phyloP scores from a whole-genome alignment of 2,113 vertebrate genomes.

The Murina feae region DNA sequence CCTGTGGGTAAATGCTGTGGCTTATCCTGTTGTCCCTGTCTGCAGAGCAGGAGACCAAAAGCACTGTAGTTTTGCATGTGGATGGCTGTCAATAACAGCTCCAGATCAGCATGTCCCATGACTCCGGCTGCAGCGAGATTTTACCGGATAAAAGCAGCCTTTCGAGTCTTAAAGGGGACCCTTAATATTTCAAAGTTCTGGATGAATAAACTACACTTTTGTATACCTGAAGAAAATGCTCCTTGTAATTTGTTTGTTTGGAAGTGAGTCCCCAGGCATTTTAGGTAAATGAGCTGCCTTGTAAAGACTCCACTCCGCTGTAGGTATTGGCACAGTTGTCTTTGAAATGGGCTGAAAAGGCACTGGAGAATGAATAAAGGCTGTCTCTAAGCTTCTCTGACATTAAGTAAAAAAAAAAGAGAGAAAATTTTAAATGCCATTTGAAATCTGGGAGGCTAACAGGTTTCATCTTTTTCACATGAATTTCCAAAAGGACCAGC shows the following conservation, averaged over 20 bases:
- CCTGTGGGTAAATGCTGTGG: constrained; percentile 45
- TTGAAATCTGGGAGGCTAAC: constrained; percentile 26
- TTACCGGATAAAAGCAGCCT: constrained; percentile 40
- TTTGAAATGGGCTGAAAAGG: constrained; percentile 23
- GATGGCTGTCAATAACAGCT: constrained; percentile 21
- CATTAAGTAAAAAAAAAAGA: constrained; percentile 35
- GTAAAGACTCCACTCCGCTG: background rate
- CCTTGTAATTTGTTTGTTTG: constrained; percentile 46
- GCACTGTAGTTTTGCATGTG: background rate
- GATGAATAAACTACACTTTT: constrained; percentile 12
- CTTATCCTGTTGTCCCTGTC: constrained; percentile 27
- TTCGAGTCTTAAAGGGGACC: constrained; percentile 45
- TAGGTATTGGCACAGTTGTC: background rate
- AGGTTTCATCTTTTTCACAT: constrained; percentile 4
- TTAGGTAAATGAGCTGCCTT: constrained; percentile 31
- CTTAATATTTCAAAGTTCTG: background rate
- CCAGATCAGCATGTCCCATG: background rate
- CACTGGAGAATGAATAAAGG: background rate
- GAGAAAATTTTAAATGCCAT: constrained; percentile 26
- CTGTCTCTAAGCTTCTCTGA: constrained; percentile 23
- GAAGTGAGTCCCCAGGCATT: constrained; percentile 10
- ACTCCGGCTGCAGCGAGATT: background rate
- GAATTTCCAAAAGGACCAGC: constrained; percentile 29
- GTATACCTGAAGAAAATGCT: background rate
- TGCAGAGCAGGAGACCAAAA: constrained; percentile 49